Percentiles rank a stretch among this genome's conserved stretches.
Conservation (phyloP, 2,113 vertebrate species). For the Ciconia maguari region DNA sequence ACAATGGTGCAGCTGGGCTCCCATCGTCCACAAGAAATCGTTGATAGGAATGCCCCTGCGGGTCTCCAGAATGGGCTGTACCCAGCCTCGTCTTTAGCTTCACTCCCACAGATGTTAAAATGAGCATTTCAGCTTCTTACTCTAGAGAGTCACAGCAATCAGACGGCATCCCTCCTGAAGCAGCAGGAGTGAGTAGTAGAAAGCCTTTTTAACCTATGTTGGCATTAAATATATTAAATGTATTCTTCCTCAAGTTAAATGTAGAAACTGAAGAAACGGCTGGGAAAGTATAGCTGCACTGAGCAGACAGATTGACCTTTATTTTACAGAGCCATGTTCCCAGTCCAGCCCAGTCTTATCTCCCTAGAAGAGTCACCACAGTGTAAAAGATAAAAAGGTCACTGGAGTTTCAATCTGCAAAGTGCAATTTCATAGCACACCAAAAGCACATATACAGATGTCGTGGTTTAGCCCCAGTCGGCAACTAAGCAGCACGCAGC, state of each 20-base stretch:
- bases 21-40: neutral
- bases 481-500: no score
- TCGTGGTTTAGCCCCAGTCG: no score
- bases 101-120: neutral
- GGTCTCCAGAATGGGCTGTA: neutral
- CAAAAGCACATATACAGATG: neutral
- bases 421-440: neutral
- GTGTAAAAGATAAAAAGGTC: conserved; percentile 52
- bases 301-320: neutral
- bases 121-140: neutral
- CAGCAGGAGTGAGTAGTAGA: neutral
- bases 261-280: neutral
- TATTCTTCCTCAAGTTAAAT: neutral
- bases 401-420: conserved; percentile 18
- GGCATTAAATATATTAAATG: neutral
- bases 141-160: neutral
- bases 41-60: fast-evolving
- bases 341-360: conserved; percentile 18
- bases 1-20: neutral
- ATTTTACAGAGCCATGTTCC: neutral
- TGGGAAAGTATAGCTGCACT: neutral
- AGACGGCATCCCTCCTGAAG: neutral
- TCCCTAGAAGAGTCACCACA: conserved; percentile 35
- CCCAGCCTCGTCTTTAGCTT: neutral
- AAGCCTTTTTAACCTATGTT: conserved; percentile 11